These are phyloP conservation scores for Eugnorisma glareosa DNA, from an alignment of 2,888 invertebrate species.

Conservation along the genomic window DNA sequence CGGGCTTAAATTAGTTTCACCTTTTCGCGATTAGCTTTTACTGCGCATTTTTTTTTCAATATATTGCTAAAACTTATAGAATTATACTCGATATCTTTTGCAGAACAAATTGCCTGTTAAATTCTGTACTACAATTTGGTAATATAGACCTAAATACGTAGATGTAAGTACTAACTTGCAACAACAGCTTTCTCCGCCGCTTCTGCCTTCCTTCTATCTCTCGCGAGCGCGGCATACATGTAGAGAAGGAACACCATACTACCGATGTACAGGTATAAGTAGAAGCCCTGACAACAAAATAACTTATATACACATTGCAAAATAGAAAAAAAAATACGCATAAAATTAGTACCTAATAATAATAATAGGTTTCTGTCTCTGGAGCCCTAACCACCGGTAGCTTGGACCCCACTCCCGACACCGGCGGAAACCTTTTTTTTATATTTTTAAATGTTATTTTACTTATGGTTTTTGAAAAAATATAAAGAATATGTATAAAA, in stretches of 20 bases:
- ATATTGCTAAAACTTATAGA: background rate
- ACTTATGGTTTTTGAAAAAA: too few relatives aligned
- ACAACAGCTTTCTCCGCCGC: slow-evolving; percentile 84
- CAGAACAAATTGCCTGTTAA: background rate
- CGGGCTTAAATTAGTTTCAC: background rate
- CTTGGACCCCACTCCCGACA: too few relatives aligned
- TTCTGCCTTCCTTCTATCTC: slow-evolving; percentile 91
- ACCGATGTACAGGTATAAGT: slow-evolving; percentile 96
- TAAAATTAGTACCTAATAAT: background rate
- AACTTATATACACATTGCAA: background rate
- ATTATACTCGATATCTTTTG: background rate
- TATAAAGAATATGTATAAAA: too few relatives aligned
- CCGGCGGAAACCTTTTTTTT: too few relatives aligned
- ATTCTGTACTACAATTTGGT: background rate
- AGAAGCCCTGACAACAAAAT: slow-evolving; percentile 92
- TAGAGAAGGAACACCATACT: slow-evolving; percentile 96
- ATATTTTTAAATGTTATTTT: too few relatives aligned
- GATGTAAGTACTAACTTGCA: slow-evolving; percentile 86
- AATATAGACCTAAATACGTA: background rate
- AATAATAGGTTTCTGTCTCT: too few relatives aligned
- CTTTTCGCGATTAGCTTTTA: background rate
- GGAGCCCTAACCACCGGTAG: too few relatives aligned
- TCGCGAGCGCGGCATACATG: slow-evolving; percentile 95
- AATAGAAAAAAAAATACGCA: background rate
- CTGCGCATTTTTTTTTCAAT: background rate